A percentile compares a stretch with the other conserved stretches of the same genome.
Evolutionary conservation across 2,888 invertebrate species (phyloP).

Genomic region (Dichetophora obliterata): DNA sequence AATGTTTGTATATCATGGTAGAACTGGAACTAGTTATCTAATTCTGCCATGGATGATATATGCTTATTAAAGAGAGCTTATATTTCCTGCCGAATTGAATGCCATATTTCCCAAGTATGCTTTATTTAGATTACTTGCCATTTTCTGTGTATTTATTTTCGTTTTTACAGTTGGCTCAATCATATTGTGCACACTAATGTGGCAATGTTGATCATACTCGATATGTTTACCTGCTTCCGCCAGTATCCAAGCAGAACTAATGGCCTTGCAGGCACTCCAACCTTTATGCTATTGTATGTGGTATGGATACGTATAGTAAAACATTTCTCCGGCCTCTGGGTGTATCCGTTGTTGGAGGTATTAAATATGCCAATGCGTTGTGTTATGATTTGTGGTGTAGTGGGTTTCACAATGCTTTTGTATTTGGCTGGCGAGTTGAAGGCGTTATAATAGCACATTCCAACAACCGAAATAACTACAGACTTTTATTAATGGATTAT

Average conservation of each 20-base stretch:
- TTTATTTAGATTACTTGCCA: constrained; percentile 12
- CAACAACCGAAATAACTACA: too few relatives aligned
- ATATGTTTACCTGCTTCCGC: constrained; percentile 80
- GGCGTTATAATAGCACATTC: constrained; percentile 7
- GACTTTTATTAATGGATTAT: too few relatives aligned
- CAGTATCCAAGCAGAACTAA: constrained; percentile 78
- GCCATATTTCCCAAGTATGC: constrained; percentile 80
- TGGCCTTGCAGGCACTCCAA: constrained; percentile 74
- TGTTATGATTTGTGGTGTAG: constrained; percentile 77
- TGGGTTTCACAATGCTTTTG: constrained; percentile 73
- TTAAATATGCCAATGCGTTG: constrained; percentile 79
- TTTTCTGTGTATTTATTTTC: neutral
- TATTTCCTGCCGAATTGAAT: constrained; percentile 86
- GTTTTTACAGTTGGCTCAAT: constrained; percentile 80
- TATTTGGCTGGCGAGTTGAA: constrained; percentile 78
- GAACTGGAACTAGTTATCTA: too few relatives aligned
- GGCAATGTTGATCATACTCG: constrained; percentile 80
- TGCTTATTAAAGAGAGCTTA: constrained; percentile 87
- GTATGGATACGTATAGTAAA: constrained; percentile 84
- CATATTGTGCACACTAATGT: constrained; percentile 92
- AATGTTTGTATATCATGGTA: constrained; percentile 83
- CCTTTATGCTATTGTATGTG: constrained; percentile 79
- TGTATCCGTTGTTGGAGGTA: constrained; percentile 88
- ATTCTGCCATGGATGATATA: constrained; percentile 96
- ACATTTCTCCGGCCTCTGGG: constrained; percentile 83